A percentile compares a stretch with the other conserved stretches of the same genome.
phyloP scores from a whole-genome alignment of 2,113 vertebrate genomes.

The Oncorhynchus keta region DNA sequence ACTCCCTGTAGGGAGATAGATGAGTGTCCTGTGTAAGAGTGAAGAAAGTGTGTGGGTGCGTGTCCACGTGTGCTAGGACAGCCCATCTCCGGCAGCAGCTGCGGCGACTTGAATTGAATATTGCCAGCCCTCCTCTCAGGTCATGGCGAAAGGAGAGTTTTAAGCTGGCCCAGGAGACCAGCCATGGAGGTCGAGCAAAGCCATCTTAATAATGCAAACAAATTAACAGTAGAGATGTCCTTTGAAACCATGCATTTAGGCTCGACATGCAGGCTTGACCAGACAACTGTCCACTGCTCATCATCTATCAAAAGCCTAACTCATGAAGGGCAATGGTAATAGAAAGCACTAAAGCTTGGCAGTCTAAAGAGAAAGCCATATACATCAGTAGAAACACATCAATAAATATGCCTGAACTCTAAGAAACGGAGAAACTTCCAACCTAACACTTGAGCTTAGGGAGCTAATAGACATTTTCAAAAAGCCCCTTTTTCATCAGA shows the following conservation, averaged over 20 bases:
- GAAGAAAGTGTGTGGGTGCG: conserved; percentile 3
- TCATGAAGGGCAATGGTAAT: not conserved
- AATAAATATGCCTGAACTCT: not conserved
- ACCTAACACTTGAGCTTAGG: not conserved
- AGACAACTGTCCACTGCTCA: not conserved
- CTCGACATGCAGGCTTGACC: not conserved
- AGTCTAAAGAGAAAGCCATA: not conserved
- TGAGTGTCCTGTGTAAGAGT: not conserved
- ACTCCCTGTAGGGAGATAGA: too few relatives aligned
- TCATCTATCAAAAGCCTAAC: not conserved
- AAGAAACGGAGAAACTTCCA: not conserved
- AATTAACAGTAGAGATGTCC: not conserved
- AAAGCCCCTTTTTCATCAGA: too few relatives aligned
- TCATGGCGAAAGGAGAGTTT: not conserved
- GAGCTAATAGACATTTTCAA: not conserved
- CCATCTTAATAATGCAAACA: not conserved
- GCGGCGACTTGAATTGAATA: not conserved
- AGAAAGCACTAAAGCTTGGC: not conserved
- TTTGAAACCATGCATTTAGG: not conserved
- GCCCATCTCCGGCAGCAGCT: not conserved
- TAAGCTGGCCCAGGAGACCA: not conserved
- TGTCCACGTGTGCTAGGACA: not conserved
- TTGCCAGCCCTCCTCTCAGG: not conserved
- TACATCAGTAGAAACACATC: not conserved
- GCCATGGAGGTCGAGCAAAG: conserved; percentile 2